A percentile compares a stretch with the other conserved stretches of the same genome.
phyloP scores from a whole-genome alignment of 2,888 invertebrate genomes.

The Pemphredon lugubris region DNA sequence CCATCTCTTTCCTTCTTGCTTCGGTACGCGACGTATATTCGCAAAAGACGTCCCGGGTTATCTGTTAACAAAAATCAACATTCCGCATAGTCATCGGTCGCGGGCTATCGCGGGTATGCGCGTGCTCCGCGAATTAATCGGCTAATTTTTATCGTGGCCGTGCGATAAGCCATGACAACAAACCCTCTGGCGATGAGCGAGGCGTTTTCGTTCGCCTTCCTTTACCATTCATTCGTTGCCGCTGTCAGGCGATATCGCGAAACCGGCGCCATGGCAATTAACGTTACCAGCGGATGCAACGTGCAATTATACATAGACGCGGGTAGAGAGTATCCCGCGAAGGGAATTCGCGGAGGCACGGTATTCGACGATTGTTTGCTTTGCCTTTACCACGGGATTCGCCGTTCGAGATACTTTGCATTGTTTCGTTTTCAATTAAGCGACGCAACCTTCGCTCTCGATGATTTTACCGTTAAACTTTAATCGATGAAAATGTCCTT shows the following conservation, averaged over 20 bases:
- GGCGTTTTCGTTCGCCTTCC: constrained; percentile 9
- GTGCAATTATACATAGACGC: constrained; percentile 7
- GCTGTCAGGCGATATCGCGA: constrained; percentile 37
- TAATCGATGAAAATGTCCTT: too few species aligned
- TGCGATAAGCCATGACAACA: constrained; percentile 18
- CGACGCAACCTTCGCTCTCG: too few species aligned
- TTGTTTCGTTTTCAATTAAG: too few species aligned
- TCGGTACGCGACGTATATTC: too few species aligned
- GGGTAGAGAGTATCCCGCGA: constrained; percentile 5
- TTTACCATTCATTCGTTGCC: constrained; percentile 2
- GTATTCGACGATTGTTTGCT: neutral
- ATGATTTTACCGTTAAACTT: too few species aligned
- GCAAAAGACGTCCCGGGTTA: neutral
- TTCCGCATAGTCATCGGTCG: constrained; percentile 5
- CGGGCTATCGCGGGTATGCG: constrained; percentile 12
- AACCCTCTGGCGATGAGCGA: neutral
- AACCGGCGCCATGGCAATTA: constrained; percentile 44
- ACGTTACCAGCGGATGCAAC: constrained; percentile 24
- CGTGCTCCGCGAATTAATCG: constrained; percentile 33
- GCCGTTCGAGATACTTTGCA: neutral
- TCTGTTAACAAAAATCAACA: constrained; percentile 4
- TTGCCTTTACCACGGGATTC: neutral
- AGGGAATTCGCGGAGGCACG: constrained; percentile 1
- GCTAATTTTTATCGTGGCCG: constrained; percentile 43
- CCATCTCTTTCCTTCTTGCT: too few species aligned